Evolutionary conservation across 2,113 vertebrate species (phyloP), one percentile per base, ranked within the genome.

Genomic region (Orcinus orca): DNA sequence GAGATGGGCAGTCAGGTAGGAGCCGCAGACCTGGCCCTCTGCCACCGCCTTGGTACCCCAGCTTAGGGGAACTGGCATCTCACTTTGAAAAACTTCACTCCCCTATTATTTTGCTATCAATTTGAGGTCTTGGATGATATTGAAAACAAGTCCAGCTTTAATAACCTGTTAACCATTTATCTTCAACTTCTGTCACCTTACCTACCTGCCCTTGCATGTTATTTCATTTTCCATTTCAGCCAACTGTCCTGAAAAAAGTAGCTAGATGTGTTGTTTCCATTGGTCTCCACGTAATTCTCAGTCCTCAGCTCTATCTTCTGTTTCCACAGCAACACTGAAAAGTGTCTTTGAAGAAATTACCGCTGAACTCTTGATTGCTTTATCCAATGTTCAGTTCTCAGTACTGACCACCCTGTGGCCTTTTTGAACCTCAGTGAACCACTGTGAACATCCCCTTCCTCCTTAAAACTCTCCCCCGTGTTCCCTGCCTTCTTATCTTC

Each of bases 281-380:
- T 21, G 65, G 6, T 13, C 82, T 44, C 15, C 13, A 20, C 4
- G 36, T 26, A 36, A 9, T 38, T 4, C 33, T 71, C 80, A 73
- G 0, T 26, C 13, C 63, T 13, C 31, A n/a, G 31, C 7, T 41
- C 31, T 25, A 0, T n/a, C 44, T 83, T 76, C 14, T 71, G 0
- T 65, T 53, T 80, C 23, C 41, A 26, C 7, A 77, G n/a, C 18
- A 44, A 6, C 38, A 62, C 1, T 41, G 18, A 88, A 70, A 44
- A 74, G 6, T 2, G 2, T 14, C 38, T 36, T 58, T 2, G 13
- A 79, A 74, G 38, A 71, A 71, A 71, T 12, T 80, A 80, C 41
- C 58, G n/a, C 71, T 25, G 33, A 89, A 73, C 9, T 70, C 13
- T 41, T 76, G 11, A 31, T 55, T 33, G 3, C 14, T 31, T 20